phyloP scores from a whole-genome alignment of 2,888 invertebrate species.

The Hyles lineata region DNA sequence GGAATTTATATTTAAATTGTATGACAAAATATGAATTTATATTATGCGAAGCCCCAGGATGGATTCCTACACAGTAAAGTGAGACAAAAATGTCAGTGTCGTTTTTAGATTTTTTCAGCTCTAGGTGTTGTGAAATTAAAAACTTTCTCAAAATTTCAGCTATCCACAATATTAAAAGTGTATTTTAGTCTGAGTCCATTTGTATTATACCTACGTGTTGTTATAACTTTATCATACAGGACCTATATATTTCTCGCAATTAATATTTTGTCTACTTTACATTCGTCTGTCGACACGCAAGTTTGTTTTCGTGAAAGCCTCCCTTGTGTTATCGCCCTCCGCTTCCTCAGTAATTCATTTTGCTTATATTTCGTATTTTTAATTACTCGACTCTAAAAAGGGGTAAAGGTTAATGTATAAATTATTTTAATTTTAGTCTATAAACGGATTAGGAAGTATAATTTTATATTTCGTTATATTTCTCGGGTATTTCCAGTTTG shows the following conservation, averaged over 20 bases:
- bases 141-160: background rate
- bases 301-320: slow-evolving; percentile 28
- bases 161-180: background rate
- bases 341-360: slow-evolving; percentile 24
- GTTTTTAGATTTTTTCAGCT: background rate
- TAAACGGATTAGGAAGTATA: slow-evolving; percentile 15
- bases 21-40: no score
- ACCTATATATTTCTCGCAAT: slow-evolving; percentile 23
- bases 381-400: slow-evolving; percentile 7
- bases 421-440: slow-evolving; percentile 20
- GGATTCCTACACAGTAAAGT: no score
- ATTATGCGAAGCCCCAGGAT: no score
- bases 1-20: no score
- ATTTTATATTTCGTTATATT: background rate
- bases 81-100: no score
- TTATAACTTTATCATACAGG: background rate
- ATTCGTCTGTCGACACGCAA: slow-evolving; percentile 34
- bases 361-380: slow-evolving; percentile 23
- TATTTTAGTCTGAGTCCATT: background rate
- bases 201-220: no score
- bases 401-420: slow-evolving; percentile 19
- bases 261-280: slow-evolving; percentile 35
- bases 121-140: background rate
- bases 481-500: slow-evolving; percentile 14
- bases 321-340: slow-evolving; percentile 17